phyloP scores from a whole-genome alignment of 2,888 invertebrate genomes.

The Stenodera caucasica region DNA sequence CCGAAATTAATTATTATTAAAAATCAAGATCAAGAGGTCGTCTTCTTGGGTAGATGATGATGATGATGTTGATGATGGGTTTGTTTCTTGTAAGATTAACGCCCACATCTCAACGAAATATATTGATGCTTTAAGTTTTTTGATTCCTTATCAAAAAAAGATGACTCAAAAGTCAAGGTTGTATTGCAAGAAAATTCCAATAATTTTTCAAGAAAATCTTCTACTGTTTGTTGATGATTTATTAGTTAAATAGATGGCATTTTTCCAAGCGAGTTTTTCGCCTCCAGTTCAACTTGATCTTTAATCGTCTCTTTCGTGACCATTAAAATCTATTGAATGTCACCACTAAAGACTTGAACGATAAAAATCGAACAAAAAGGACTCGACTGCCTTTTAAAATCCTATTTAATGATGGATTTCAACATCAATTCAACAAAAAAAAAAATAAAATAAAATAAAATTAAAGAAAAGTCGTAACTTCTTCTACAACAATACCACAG shows the following conservation, averaged over 20 bases:
- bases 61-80: not conserved
- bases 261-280: not conserved
- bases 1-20: not conserved
- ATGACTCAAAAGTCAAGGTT: too few relatives aligned
- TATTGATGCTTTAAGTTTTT: too few relatives aligned
- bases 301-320: not conserved
- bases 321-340: constrained; percentile 5
- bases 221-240: not conserved
- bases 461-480: constrained; percentile 4
- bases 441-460: not conserved
- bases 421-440: not conserved
- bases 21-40: not conserved
- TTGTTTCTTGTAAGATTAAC: not conserved
- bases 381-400: constrained; percentile 4
- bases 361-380: constrained; percentile 10
- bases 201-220: too few relatives aligned
- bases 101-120: not conserved
- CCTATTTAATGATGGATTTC: constrained; percentile 6
- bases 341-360: not conserved
- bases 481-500: not conserved
- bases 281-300: not conserved
- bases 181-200: too few relatives aligned
- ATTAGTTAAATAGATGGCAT: not conserved
- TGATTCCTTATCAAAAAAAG: too few relatives aligned
- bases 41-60: too few relatives aligned